Percentiles rank a stretch among this genome's conserved stretches.
Conservation (phyloP, 2,888 invertebrate species). For the Oconnorella tubifera region DNA sequence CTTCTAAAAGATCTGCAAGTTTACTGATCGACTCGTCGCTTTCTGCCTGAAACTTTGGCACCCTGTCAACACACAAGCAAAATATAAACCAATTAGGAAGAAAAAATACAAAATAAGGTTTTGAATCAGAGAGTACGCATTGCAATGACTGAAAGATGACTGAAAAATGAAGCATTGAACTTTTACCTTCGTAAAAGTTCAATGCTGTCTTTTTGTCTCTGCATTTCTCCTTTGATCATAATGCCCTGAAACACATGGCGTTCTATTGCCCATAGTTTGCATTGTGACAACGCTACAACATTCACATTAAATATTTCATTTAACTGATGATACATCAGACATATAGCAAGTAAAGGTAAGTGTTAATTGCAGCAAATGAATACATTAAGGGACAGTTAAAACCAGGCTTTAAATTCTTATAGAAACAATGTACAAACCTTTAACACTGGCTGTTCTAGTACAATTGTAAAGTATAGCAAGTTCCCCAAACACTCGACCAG, state of each 20-base stretch:
- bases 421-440: no score
- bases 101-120: no score
- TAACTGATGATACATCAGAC: background rate
- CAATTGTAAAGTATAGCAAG: no score
- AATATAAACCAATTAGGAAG: no score
- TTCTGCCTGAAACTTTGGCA: background rate
- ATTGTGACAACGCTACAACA: constrained; percentile 69
- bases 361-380: no score
- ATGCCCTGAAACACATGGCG: constrained; percentile 97
- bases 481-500: no score
- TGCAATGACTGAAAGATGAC: no score
- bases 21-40: background rate
- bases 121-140: background rate
- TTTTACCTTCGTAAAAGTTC: constrained; percentile 91
- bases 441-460: no score
- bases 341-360: no score
- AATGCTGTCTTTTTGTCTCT: constrained; percentile 87
- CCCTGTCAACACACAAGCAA: background rate
- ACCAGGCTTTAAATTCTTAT: no score
- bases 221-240: constrained; percentile 96
- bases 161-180: no score
- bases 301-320: background rate
- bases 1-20: background rate
- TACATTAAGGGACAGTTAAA: no score
- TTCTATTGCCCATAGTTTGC: constrained; percentile 94